Evolutionary conservation across 92 coral and sea anemone species (phyloP), one percentile per base, ranked within the genome.

Genomic region (Diadumene lineata): DNA sequence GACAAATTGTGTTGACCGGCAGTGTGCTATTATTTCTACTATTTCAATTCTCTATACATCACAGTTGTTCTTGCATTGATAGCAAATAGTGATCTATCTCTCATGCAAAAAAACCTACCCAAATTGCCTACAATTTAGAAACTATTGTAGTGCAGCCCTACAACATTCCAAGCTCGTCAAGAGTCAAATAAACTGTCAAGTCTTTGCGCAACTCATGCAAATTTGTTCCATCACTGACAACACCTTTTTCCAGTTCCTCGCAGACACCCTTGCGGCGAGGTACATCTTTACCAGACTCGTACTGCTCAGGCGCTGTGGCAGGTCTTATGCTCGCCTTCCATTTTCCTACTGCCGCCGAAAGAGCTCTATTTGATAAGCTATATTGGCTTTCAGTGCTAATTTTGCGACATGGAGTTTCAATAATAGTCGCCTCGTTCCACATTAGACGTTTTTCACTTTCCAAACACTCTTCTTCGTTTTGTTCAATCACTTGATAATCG

Each of bases 151-250:
- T 70, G 13, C 30, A 44, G 19, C 18, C 23, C 58, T 31, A 78
- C 0, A 78, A 65, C 82, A 78, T 78, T 16, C 82, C 82, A 31
- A 78, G 68, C 43, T 78, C 82, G 60, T 78, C 82, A 0, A 78
- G 64, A 15, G 82, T 78, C 43, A 78, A 57, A 57, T 78, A 78
- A 19, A 78, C 82, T 1, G 82, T 78, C 28, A 78, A 66, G 24
- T 78, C 82, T 55, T 78, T 78, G 33, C 82, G 82, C 21, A 78
- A 30, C 18, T 78, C 82, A 58, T 78, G 82, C 34, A 78, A 73
- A 57, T 75, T 67, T 8, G 82, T 78, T 0, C 82, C 82, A 66
- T 78, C 82, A 32, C 70, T 78, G 1, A 78, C 69, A 1, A 78
- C 82, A 43, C 34, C 16, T 60, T 78, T 78, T 69, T 78, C 82